phyloP scores from a whole-genome alignment of 1,140 invertebrate species.

The Sitophilus oryzae region DNA sequence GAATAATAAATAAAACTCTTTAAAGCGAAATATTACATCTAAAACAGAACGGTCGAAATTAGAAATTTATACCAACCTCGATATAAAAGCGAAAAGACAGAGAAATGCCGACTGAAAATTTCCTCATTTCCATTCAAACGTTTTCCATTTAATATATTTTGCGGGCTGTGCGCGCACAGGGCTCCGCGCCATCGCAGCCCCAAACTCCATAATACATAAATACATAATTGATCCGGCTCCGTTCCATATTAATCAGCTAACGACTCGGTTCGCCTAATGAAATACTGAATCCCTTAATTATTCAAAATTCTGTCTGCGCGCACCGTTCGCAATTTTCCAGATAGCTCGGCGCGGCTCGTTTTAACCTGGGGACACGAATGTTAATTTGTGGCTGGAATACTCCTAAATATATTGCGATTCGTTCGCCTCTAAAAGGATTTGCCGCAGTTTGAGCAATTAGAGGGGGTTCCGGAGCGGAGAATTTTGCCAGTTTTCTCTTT shows the following conservation, averaged over 20 bases:
- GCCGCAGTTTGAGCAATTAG: too few relatives aligned
- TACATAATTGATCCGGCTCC: slow-evolving; percentile 32
- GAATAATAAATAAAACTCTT: too few relatives aligned
- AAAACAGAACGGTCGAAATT: too few relatives aligned
- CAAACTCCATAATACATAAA: slow-evolving; percentile 24
- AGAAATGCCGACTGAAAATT: too few relatives aligned
- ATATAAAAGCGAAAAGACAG: too few relatives aligned
- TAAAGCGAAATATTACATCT: too few relatives aligned
- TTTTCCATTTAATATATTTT: background rate
- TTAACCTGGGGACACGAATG: slow-evolving; percentile 18
- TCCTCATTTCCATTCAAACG: background rate
- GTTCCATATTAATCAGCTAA: slow-evolving; percentile 36
- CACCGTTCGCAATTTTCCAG: slow-evolving; percentile 23
- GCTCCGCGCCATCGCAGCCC: too few relatives aligned
- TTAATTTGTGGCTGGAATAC: slow-evolving; percentile 13
- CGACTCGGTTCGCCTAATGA: slow-evolving; percentile 31
- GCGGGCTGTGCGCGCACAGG: too few relatives aligned
- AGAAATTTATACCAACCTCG: too few relatives aligned
- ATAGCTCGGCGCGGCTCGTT: slow-evolving; percentile 18
- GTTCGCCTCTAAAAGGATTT: too few relatives aligned
- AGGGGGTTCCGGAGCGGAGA: too few relatives aligned
- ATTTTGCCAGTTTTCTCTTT: too few relatives aligned
- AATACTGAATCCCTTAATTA: slow-evolving; percentile 29
- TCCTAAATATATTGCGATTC: background rate
- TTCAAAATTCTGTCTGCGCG: slow-evolving; percentile 29